Percentiles rank a stretch among this genome's conserved stretches.
phyloP scores from a whole-genome alignment of 2,113 vertebrate species.

The Tringa solitaria region DNA sequence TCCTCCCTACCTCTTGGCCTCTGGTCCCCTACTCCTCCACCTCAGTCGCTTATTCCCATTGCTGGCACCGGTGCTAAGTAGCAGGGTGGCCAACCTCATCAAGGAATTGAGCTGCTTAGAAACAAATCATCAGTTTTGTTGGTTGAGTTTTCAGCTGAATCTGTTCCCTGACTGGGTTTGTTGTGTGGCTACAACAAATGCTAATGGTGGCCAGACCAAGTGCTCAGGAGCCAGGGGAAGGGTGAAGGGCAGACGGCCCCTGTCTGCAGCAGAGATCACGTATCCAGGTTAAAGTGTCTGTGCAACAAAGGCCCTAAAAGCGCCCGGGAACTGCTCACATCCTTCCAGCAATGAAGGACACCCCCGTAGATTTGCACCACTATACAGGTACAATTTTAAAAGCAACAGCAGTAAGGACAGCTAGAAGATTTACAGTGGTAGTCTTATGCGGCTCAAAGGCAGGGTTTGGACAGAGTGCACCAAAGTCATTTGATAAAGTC shows the following conservation, averaged over 20 bases:
- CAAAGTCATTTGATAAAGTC: not conserved
- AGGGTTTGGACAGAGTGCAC: not conserved
- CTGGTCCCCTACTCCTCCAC: not conserved
- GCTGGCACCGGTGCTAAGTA: not conserved
- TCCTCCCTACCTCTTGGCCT: not conserved
- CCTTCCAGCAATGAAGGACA: not conserved
- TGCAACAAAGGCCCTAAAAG: not conserved
- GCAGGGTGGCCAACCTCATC: not conserved
- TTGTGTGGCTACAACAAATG: not conserved
- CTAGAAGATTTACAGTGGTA: not conserved
- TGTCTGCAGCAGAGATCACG: not conserved
- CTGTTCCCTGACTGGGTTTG: rapidly evolving
- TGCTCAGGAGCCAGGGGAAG: not conserved
- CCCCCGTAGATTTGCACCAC: rapidly evolving
- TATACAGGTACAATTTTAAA: not conserved
- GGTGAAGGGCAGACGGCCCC: not conserved
- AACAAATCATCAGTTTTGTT: not conserved
- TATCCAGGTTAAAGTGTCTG: not conserved
- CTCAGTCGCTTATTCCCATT: not conserved
- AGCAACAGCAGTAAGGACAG: not conserved
- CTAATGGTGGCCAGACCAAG: not conserved
- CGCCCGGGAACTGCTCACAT: not conserved
- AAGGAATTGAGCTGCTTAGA: not conserved
- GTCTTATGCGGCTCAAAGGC: not conserved
- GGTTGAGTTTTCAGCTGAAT: not conserved